Conservation (phyloP, 1,140 invertebrate species). For the Wasmannia auropunctata region DNA sequence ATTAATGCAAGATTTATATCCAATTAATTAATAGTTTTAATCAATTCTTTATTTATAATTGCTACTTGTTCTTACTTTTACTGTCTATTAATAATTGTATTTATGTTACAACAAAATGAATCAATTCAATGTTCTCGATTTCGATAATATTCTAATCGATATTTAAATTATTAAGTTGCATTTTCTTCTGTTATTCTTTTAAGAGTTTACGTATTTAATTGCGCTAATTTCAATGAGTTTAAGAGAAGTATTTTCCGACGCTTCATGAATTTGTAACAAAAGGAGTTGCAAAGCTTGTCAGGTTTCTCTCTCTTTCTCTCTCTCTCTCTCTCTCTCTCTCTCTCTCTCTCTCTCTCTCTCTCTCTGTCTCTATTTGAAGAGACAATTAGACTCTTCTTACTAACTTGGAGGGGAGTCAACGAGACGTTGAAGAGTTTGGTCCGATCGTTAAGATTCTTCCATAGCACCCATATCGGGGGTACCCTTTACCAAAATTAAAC, state of each 20-base stretch:
- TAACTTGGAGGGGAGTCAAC: conserved; percentile 66
- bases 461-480: conserved; percentile 28
- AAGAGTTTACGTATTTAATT: conserved; percentile 51
- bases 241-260: conserved; percentile 38
- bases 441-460: conserved; percentile 63
- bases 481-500: conserved; percentile 56
- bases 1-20: background rate
- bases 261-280: conserved; percentile 70
- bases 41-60: background rate
- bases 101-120: background rate
- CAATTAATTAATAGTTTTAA: background rate
- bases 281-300: conserved; percentile 59
- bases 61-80: background rate
- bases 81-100: background rate
- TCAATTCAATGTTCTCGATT: background rate
- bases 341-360: background rate
- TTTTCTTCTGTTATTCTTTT: background rate
- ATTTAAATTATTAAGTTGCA: conserved; percentile 40
- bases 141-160: background rate
- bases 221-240: conserved; percentile 60
- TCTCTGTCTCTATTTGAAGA: conserved; percentile 31
- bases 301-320: conserved; percentile 16
- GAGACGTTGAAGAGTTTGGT: conserved; percentile 61
- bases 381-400: conserved; percentile 71
- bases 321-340: background rate